phyloP scores from a whole-genome alignment of 2,797 vertebrate genomes.

The Lutjanus argentimaculatus region DNA sequence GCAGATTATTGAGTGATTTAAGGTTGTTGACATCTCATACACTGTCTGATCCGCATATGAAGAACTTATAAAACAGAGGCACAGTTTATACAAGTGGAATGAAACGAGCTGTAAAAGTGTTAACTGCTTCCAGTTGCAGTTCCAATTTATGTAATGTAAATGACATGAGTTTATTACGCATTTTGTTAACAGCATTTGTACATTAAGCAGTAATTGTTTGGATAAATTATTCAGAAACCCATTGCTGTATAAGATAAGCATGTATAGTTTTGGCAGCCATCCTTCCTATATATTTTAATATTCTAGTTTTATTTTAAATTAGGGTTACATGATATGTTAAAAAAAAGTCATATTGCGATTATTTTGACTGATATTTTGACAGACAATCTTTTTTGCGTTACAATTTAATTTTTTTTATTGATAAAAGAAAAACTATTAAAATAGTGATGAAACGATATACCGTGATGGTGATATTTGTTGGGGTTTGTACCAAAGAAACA shows the following conservation, averaged over 20 bases:
- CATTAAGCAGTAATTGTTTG: background rate
- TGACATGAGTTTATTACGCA: constrained; percentile 2
- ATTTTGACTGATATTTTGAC: too few relatives aligned
- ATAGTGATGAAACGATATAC: too few relatives aligned
- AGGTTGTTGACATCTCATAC: constrained; percentile 30
- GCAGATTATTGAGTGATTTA: constrained; percentile 28
- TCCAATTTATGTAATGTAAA: constrained; percentile 35
- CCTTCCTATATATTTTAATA: too few relatives aligned
- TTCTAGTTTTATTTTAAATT: too few relatives aligned
- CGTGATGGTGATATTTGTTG: too few relatives aligned
- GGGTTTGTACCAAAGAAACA: too few relatives aligned
- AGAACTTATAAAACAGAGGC: constrained; percentile 48
- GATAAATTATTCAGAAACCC: background rate
- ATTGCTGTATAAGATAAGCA: background rate
- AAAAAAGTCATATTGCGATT: too few relatives aligned
- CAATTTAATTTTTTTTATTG: too few relatives aligned
- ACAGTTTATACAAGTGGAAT: constrained; percentile 60
- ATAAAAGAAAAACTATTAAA: too few relatives aligned
- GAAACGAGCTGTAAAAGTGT: constrained; percentile 55
- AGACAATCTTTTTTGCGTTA: too few relatives aligned
- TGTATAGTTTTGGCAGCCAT: background rate
- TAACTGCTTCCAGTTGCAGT: constrained; percentile 73
- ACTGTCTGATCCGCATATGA: constrained; percentile 8
- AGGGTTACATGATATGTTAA: too few relatives aligned
- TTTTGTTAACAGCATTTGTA: background rate